Conservation (phyloP, 2,888 invertebrate genomes). For the Machimus rusticus region DNA sequence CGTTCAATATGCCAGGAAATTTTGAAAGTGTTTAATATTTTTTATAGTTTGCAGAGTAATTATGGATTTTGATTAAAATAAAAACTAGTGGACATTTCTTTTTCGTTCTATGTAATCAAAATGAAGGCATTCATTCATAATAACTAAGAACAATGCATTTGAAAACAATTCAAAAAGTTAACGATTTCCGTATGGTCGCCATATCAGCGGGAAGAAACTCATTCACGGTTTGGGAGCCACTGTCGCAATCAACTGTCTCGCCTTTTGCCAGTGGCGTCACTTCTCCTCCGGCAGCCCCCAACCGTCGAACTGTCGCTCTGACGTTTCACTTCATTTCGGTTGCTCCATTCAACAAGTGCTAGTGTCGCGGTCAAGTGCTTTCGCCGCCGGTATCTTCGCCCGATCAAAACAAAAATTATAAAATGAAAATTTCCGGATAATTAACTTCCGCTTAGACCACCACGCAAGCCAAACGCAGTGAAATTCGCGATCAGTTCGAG, state of each 20-base stretch:
- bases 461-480: not conserved
- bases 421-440: constrained; percentile 23
- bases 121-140: not conserved
- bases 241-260: not conserved
- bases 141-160: not conserved
- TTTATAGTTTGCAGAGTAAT: not conserved
- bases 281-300: not conserved
- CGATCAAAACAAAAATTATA: not conserved
- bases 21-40: too few relatives aligned
- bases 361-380: not conserved
- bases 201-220: not conserved
- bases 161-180: not conserved
- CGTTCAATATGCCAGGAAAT: too few relatives aligned
- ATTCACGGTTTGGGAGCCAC: not conserved
- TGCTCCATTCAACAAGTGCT: not conserved
- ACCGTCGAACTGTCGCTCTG: not conserved
- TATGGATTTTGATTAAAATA: not conserved
- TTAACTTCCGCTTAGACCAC: not conserved
- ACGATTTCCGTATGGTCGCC: not conserved
- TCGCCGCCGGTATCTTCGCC: not conserved
- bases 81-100: not conserved
- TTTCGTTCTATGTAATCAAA: not conserved
- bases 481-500: not conserved
- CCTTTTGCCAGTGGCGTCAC: not conserved
- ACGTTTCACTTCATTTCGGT: not conserved